Conservation (phyloP, 2,113 vertebrate species). For the Rana temporaria region DNA sequence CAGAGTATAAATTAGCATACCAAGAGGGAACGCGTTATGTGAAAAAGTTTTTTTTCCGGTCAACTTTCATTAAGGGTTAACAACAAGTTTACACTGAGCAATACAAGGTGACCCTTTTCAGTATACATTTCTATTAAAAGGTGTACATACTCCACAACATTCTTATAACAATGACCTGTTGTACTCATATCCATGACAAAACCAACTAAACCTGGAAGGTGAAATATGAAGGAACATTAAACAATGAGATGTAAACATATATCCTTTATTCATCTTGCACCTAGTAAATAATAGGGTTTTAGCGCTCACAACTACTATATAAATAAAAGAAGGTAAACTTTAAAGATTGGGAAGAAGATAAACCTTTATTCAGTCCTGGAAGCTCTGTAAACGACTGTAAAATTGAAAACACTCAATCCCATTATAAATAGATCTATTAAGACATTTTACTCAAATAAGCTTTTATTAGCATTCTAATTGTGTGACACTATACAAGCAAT, state of each 20-base stretch:
- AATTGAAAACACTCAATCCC: background rate
- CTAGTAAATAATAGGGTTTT: background rate
- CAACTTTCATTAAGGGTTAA: too few relatives aligned
- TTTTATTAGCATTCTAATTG: background rate
- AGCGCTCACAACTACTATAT: slow-evolving; percentile 8
- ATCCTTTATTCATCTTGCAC: background rate
- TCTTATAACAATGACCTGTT: too few relatives aligned
- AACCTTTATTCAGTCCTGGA: background rate
- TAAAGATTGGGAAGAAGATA: background rate
- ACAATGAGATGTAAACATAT: slow-evolving; percentile 9
- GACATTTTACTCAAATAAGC: background rate
- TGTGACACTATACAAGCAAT: background rate
- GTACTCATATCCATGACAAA: too few relatives aligned
- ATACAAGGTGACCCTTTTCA: too few relatives aligned
- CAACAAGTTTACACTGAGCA: too few relatives aligned
- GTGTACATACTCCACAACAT: too few relatives aligned
- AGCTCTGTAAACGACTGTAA: background rate
- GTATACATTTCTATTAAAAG: too few relatives aligned
- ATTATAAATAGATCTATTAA: slow-evolving; percentile 19
- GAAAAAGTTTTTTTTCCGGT: too few relatives aligned
- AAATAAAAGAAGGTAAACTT: slow-evolving; percentile 13
- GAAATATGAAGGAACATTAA: slow-evolving; percentile 8
- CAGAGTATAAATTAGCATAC: too few relatives aligned
- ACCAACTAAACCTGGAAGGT: background rate
- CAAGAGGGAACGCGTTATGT: too few relatives aligned